Base-by-base conservation (phyloP, 2,113 vertebrate species). In the Syngnathoides biaculeatus region DNA sequence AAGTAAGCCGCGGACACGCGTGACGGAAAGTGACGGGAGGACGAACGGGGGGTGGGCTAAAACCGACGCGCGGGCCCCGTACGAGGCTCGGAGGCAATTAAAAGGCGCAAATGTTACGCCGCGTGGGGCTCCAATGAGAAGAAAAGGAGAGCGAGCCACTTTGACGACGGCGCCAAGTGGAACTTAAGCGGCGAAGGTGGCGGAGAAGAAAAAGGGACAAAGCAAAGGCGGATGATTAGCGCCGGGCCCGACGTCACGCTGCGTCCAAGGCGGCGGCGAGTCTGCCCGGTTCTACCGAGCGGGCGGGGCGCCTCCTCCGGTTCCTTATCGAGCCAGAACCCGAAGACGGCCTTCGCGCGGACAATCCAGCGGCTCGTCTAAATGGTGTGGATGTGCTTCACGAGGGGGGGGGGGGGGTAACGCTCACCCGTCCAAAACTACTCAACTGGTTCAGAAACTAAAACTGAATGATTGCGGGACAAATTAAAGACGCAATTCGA, bases 31-130 rank as follows among this genome's bases (percentile, higher is more conserved):
- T 91, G 88, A 90, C 86, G 88, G 61, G 70, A 55, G 79, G 86
- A 84, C 87, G 80, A 84, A 84, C 83, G 3, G 79, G 85, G 82
- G 86, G 79, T 84, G 83, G 84, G 14, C 26, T 7, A 30, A 27
- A 84, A 89, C 90, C 89, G 91, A 90, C 84, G n/a, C n/a, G n/a
- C n/a, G 82, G 85, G 88, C 82, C 78, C 75, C 22, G 52, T 61
- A 77, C 75, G 81, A 79, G 79, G 64, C 68, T 75, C 81, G 73
- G 80, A 87, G 84, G 86, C 87, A 87, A 91, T 91, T 90, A 90
- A 87, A 86, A 85, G 80, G 85, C 85, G 88, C 84, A 86, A 86
- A 89, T 79, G 72, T 79, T 82, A 84, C 42, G 74, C 71, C 84
- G 87, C 9, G 81, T 82, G 67, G 87, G 76, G 88, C 2, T 66